A percentile compares a stretch with the other conserved stretches of the same genome.
phyloP scores from a whole-genome alignment of 2,797 vertebrate species.

The Mustela erminea region DNA sequence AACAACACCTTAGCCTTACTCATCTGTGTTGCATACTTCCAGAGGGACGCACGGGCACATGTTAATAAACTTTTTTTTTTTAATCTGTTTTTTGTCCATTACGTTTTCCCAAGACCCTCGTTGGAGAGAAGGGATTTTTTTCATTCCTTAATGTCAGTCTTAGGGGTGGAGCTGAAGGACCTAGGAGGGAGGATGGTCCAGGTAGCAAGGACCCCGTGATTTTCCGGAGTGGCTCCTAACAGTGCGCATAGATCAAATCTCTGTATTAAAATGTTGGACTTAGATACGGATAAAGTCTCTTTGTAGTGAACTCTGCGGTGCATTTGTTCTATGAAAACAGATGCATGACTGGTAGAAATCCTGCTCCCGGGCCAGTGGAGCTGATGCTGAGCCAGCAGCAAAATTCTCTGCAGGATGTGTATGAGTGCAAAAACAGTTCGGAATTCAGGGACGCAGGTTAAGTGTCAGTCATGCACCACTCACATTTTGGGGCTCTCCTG shows the following conservation, averaged over 20 bases:
- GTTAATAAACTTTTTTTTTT: neutral
- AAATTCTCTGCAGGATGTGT: neutral
- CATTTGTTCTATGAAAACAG: neutral
- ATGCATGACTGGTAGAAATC: neutral
- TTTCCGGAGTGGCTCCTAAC: neutral
- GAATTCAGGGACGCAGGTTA: neutral
- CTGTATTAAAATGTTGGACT: neutral
- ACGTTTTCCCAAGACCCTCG: neutral
- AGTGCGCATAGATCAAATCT: neutral
- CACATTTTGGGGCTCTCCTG: neutral
- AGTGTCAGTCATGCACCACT: fast-evolving
- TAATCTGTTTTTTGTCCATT: neutral
- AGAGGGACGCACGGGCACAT: fast-evolving
- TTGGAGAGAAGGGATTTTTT: neutral
- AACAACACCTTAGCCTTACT: neutral
- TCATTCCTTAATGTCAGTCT: neutral
- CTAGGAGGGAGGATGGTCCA: neutral
- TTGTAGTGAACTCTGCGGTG: neutral
- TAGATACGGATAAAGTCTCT: neutral
- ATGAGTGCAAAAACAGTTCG: neutral
- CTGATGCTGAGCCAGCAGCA: neutral
- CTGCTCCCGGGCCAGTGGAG: too few species aligned
- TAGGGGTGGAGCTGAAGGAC: neutral
- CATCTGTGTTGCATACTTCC: neutral
- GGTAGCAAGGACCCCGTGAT: neutral